Evolutionary conservation across 2,113 vertebrate genomes (phyloP), one percentile per base, ranked within the genome.

Genomic region (Chlamydotis undulata): DNA sequence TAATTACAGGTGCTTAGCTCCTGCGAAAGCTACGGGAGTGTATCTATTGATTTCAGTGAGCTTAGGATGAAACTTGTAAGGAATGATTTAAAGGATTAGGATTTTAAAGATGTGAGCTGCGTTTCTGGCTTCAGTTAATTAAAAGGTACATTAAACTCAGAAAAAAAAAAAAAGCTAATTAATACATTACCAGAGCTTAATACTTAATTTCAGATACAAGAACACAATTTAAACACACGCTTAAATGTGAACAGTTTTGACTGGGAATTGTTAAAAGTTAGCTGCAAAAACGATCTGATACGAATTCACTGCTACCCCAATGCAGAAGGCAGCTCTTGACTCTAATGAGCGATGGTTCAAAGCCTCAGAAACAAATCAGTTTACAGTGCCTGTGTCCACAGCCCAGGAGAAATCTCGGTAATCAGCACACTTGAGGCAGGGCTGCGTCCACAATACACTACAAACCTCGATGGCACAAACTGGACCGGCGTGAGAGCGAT

Each of bases 61-160:
- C 26, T 77, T 59, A 45, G 16, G 74, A 50, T 2, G 6, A 73
- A 93, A 69, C 12, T 57, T n/a, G 23, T 45, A 61, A 25, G 33
- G n/a, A 69, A 23, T 35, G 37, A 69, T 85, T 90, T 94, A 83
- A 93, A 91, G 55, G 55, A 94, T 73, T 90, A 12, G 22, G 75
- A 33, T 73, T 89, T 63, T 61, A 61, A 79, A 94, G 56, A 60
- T 61, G 55, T 65, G 43, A 88, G 50, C 19, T 50, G 68, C 5
- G 5, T 80, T 76, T 57, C 61, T 85, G 78, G 35, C 39, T 90
- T 85, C 16, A 31, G 63, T 76, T 95, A 91, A 97, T 93, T 89
- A 91, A 95, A 83, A 43, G 25, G 14, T 31, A 85, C 10, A 28
- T 26, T 76, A 75, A 80, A 53, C 9, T 18, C 2, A 1, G 39